A percentile compares a stretch with the other conserved stretches of the same genome.
Evolutionary conservation across 2,113 vertebrate genomes (phyloP).

Genomic region (Zosterops borbonicus): DNA sequence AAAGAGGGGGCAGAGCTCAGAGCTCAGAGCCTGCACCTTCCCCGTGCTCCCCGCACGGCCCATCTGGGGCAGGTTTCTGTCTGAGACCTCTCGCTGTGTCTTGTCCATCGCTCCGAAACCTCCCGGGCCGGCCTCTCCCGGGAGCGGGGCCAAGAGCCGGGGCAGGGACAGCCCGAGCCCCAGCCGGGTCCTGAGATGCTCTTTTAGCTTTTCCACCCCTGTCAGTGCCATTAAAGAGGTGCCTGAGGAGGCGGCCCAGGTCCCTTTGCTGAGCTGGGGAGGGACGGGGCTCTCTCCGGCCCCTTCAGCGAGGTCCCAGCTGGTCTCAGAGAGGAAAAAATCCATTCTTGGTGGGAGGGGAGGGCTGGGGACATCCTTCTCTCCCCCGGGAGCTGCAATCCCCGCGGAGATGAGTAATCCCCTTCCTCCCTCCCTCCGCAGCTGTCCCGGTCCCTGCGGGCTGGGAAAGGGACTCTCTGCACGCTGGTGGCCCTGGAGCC

Average conservation of each 20-base stretch:
- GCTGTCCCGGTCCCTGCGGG: neutral
- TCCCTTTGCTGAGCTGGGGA: neutral
- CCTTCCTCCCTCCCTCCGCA: neutral
- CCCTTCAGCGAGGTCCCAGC: neutral
- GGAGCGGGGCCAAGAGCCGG: neutral
- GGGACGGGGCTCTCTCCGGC: neutral
- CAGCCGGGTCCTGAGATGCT: accelerated
- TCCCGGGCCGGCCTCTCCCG: neutral
- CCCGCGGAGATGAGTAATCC: neutral
- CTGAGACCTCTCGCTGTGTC: neutral
- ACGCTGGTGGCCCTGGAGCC: neutral
- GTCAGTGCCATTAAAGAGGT: neutral
- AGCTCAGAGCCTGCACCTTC: neutral
- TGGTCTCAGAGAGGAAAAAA: neutral
- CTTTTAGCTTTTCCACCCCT: neutral
- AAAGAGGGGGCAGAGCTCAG: neutral
- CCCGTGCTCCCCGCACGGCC: neutral
- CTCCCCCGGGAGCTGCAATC: neutral
- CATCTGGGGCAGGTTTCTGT: neutral
- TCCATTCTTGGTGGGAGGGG: neutral
- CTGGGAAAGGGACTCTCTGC: neutral
- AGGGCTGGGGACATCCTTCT: neutral
- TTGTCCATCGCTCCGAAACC: neutral
- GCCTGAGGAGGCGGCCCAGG: neutral
- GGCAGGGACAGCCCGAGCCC: neutral